Evolutionary conservation across 1,140 invertebrate species (phyloP).

Genomic region (Harpegnathos saltator): DNA sequence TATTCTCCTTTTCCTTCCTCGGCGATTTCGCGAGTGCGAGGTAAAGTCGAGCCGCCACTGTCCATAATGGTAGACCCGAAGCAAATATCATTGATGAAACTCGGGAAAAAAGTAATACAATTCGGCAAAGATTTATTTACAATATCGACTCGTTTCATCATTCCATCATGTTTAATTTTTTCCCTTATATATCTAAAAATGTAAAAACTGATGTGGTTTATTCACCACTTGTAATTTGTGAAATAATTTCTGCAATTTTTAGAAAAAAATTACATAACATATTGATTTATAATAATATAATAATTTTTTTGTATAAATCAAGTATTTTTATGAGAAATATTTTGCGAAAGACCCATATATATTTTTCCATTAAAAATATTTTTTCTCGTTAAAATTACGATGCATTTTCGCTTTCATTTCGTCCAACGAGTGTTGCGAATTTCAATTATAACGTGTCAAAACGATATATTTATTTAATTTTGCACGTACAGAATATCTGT

Average conservation of each 20-base stretch:
- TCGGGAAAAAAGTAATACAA: not conserved
- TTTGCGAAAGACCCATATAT: no score
- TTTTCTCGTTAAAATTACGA: no score
- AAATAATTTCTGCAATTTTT: not conserved
- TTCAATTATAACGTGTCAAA: not conserved
- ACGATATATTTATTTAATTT: conserved; percentile 4
- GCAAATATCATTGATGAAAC: not conserved
- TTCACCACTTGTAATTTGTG: not conserved
- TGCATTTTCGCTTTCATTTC: no score
- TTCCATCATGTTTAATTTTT: not conserved
- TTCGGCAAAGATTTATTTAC: conserved; percentile 1
- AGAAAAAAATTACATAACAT: not conserved
- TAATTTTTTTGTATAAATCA: no score
- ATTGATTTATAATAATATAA: no score
- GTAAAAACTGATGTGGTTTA: not conserved
- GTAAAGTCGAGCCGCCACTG: not conserved
- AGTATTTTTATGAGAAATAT: no score
- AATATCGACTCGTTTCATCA: not conserved
- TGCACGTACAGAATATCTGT: not conserved
- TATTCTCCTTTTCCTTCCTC: conserved; percentile 40
- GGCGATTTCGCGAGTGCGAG: not conserved
- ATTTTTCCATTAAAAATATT: no score
- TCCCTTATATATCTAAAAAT: not conserved
- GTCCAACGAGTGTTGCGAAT: not conserved
- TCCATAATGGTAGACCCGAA: conserved; percentile 22